A percentile compares a stretch with the other conserved stretches of the same genome.
Conservation (phyloP, 1,140 invertebrate genomes). For the Orchesella cincta region DNA sequence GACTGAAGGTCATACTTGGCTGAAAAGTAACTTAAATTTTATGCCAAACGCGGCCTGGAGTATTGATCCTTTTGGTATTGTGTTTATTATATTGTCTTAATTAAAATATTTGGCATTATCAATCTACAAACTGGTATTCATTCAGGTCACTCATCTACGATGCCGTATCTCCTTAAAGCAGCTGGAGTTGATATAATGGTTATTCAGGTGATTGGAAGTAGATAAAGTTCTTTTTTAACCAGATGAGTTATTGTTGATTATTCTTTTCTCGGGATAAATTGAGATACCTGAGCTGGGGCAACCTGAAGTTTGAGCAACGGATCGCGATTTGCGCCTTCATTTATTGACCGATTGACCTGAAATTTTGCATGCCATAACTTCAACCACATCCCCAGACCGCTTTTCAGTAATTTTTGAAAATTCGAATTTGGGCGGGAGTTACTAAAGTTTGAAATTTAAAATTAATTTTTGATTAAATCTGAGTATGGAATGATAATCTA, state of each 20-base stretch:
- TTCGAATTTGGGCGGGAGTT: no score
- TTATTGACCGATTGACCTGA: no score
- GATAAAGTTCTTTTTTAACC: background rate
- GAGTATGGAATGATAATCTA: no score
- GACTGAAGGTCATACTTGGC: conserved; percentile 91
- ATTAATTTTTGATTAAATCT: no score
- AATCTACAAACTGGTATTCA: no score
- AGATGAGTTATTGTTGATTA: background rate
- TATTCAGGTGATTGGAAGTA: conserved; percentile 63
- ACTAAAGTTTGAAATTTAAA: no score
- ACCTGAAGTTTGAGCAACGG: background rate
- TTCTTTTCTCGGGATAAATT: background rate
- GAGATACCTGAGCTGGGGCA: background rate
- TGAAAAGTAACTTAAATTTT: conserved; percentile 74
- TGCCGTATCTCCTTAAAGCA: conserved; percentile 77
- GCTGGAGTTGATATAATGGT: conserved; percentile 75
- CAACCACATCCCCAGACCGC: no score
- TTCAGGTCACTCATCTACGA: conserved; percentile 76
- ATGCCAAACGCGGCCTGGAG: conserved; percentile 66
- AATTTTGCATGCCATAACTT: no score
- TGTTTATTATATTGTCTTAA: no score
- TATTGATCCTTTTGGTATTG: conserved; percentile 88
- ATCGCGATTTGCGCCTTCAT: no score
- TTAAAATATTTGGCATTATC: no score
- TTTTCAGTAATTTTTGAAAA: no score